phyloP scores from a whole-genome alignment of 2,113 vertebrate genomes.

The Excalfactoria chinensis region DNA sequence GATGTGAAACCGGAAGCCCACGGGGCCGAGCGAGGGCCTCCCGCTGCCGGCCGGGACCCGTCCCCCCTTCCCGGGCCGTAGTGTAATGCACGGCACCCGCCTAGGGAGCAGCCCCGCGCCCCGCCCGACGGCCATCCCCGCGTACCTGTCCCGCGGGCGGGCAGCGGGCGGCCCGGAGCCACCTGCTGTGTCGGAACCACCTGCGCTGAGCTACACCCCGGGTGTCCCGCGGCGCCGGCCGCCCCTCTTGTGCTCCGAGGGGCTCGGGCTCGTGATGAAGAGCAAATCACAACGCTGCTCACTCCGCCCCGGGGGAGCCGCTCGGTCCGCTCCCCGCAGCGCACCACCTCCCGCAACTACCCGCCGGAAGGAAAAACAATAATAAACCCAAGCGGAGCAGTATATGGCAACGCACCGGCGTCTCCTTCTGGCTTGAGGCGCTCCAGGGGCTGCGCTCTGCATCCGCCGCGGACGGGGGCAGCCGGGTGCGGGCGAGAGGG shows the following conservation, averaged over 20 bases:
- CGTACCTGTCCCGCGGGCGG: neutral
- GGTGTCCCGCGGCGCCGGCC: neutral
- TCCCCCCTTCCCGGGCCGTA: neutral
- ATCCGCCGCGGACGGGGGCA: neutral
- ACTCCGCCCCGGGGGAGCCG: neutral
- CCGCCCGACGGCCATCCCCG: too few relatives aligned
- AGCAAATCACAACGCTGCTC: neutral
- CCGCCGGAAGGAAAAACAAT: neutral
- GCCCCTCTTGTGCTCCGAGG: neutral
- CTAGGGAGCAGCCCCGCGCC: neutral
- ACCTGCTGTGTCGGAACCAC: neutral
- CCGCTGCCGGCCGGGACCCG: neutral
- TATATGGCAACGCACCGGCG: neutral
- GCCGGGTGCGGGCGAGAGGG: neutral
- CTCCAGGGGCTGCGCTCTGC: neutral
- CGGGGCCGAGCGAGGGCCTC: neutral
- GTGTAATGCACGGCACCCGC: neutral
- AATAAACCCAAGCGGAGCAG: neutral
- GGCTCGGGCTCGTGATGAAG: neutral
- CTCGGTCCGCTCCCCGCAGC: neutral
- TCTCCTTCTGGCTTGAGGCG: neutral
- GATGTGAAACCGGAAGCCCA: constrained; percentile 37
- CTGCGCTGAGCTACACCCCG: neutral
- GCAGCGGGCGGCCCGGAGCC: neutral
- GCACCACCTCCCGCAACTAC: neutral